Evolutionary conservation across 2,888 invertebrate species (phyloP).

Genomic region (Pelosia muscerda): DNA sequence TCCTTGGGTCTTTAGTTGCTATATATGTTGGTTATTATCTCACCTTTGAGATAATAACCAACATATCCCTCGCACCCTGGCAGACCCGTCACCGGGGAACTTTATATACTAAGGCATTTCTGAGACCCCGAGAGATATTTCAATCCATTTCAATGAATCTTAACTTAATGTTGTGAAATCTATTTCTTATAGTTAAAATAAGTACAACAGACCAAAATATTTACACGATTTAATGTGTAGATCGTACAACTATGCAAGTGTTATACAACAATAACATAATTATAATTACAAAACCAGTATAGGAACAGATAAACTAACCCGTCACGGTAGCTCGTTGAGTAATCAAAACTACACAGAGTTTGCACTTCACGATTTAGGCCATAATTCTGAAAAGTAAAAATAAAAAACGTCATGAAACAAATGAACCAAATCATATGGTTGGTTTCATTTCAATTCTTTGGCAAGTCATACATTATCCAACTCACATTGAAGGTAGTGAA

Average conservation of each 20-base stretch:
- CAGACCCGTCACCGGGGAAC: too few species aligned
- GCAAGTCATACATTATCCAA: constrained; percentile 79
- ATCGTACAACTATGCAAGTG: constrained; percentile 20
- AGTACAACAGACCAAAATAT: neutral
- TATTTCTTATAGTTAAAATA: neutral
- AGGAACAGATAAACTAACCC: constrained; percentile 6
- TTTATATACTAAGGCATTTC: too few species aligned
- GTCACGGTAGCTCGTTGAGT: constrained; percentile 11
- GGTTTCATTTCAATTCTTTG: constrained; percentile 74
- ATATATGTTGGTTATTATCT: too few species aligned
- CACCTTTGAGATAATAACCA: too few species aligned
- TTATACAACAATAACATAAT: constrained; percentile 30
- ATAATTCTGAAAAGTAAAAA: constrained; percentile 66
- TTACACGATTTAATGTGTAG: constrained; percentile 1
- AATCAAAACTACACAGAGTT: constrained; percentile 46
- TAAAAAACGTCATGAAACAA: constrained; percentile 78
- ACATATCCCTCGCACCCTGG: too few species aligned
- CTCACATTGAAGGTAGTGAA: constrained; percentile 68
- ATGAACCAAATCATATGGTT: constrained; percentile 84
- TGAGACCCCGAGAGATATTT: too few species aligned
- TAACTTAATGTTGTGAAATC: too few species aligned
- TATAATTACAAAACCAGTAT: constrained; percentile 21
- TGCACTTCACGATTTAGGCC: constrained; percentile 29
- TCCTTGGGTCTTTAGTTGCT: too few species aligned
- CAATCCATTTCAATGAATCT: too few species aligned